Conservation (phyloP, 2,113 vertebrate species). For the Aphelocoma coerulescens region DNA sequence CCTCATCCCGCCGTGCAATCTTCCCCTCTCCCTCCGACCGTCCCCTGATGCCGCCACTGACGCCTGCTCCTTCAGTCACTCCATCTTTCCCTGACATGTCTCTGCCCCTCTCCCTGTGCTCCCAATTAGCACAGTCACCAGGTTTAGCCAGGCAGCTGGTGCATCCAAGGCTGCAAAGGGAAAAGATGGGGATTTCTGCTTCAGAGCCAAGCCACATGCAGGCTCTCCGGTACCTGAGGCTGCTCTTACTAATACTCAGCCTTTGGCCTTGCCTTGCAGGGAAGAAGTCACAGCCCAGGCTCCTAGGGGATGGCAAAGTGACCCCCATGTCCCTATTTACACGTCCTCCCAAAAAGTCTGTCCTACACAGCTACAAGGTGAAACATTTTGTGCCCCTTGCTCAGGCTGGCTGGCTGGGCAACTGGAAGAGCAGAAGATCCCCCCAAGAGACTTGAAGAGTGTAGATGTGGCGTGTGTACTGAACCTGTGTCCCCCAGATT, state of each 20-base stretch:
- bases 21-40: accelerated
- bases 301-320: not conserved
- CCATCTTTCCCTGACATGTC: not conserved
- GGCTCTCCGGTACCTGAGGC: not conserved
- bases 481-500: not conserved
- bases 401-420: not conserved
- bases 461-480: not conserved
- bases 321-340: not conserved
- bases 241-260: not conserved
- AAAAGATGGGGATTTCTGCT: conserved; percentile 1
- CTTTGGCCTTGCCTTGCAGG: not conserved
- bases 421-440: not conserved
- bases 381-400: not conserved
- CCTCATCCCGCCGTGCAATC: not conserved
- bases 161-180: not conserved
- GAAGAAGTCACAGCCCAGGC: not conserved
- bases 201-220: not conserved
- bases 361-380: not conserved
- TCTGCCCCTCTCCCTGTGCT: conserved; percentile 16
- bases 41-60: not conserved
- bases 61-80: not conserved
- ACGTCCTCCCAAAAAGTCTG: not conserved
- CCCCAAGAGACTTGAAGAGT: not conserved
- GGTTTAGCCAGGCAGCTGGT: not conserved
- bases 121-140: not conserved